Conservation (phyloP, 2,797 vertebrate species). For the Cetoscarus ocellatus region DNA sequence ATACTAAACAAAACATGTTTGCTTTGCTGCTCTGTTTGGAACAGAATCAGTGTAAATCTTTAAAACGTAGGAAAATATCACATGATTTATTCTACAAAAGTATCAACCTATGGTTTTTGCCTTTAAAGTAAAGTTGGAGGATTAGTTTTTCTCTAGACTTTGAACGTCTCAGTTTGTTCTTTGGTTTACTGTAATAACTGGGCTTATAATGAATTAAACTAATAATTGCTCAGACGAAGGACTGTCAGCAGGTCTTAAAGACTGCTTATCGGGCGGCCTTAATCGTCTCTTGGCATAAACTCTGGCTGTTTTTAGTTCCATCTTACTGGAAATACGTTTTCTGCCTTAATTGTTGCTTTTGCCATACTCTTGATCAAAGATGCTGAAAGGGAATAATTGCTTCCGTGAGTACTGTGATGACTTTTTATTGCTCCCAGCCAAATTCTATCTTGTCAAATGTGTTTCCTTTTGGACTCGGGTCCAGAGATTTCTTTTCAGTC, state of each 20-base stretch:
- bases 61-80: constrained; percentile 59
- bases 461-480: constrained; percentile 39
- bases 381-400: constrained; percentile 63
- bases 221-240: constrained; percentile 63
- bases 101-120: constrained; percentile 57
- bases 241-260: constrained; percentile 58
- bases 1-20: constrained; percentile 45
- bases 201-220: constrained; percentile 59
- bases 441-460: constrained; percentile 68
- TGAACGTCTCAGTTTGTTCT: constrained; percentile 42
- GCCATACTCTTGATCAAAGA: constrained; percentile 60
- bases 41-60: constrained; percentile 52
- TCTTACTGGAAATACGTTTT: constrained; percentile 61
- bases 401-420: constrained; percentile 62
- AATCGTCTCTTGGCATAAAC: constrained; percentile 70
- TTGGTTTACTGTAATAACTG: constrained; percentile 62
- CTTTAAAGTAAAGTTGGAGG: constrained; percentile 51
- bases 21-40: constrained; percentile 35
- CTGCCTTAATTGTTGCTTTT: constrained; percentile 67
- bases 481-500: constrained; percentile 58
- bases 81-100: constrained; percentile 44
- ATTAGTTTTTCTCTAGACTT: constrained; percentile 62
- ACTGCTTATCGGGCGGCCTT: constrained; percentile 72
- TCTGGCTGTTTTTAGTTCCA: constrained; percentile 62
- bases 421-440: constrained; percentile 65